Conservation (phyloP, 2,113 vertebrate species). For the Carettochelys insculpta region DNA sequence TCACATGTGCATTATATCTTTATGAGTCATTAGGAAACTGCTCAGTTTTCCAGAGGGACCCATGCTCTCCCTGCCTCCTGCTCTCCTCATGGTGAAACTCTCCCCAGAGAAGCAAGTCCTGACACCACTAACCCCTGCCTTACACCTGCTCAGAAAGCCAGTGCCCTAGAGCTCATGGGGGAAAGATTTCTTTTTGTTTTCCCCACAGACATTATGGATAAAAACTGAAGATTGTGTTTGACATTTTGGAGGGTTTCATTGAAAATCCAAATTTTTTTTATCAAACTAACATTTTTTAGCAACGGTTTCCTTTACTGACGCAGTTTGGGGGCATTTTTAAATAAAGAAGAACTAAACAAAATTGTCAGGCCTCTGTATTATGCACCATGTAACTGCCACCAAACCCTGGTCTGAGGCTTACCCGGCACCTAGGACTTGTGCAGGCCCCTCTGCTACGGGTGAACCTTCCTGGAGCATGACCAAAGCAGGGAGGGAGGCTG, state of each 20-base stretch:
- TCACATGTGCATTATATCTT: not conserved
- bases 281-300: not conserved
- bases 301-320: no score
- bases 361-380: not conserved
- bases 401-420: not conserved
- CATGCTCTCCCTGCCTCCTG: not conserved
- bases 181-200: not conserved
- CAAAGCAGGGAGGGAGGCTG: not conserved
- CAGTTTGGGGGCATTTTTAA: no score
- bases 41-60: not conserved
- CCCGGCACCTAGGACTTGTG: not conserved
- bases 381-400: not conserved
- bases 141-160: not conserved
- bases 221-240: not conserved
- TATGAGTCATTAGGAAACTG: not conserved
- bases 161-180: not conserved
- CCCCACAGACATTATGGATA: not conserved
- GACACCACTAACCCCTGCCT: no score
- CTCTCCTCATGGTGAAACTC: not conserved
- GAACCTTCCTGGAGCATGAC: not conserved
- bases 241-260: not conserved
- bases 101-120: accelerated
- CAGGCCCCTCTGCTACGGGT: not conserved
- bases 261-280: not conserved
- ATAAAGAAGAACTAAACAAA: not conserved